Evolutionary conservation across 2,797 vertebrate species (phyloP).

Genomic region (Spinus pinus): DNA sequence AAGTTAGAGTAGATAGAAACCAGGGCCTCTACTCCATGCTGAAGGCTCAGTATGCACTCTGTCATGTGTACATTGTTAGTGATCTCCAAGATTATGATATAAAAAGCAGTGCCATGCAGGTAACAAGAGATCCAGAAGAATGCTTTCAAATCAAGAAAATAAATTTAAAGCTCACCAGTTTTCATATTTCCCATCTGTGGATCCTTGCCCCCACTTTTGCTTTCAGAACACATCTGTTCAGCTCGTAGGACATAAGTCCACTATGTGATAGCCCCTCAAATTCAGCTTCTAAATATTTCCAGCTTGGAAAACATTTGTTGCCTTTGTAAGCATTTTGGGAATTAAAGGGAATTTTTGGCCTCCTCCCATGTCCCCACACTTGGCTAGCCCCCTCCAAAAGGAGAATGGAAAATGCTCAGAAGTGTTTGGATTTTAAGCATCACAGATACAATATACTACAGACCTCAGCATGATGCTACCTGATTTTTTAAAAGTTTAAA

Average conservation of each 20-base stretch:
- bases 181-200: background rate
- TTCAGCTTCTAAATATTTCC: background rate
- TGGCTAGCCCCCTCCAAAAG: background rate
- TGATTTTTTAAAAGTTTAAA: background rate
- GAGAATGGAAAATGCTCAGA: background rate
- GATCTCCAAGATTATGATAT: background rate
- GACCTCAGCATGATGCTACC: background rate
- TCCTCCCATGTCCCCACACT: background rate
- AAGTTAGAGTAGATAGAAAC: background rate
- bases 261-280: background rate
- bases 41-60: background rate
- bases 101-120: background rate
- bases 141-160: background rate
- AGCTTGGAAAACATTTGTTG: background rate
- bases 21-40: background rate
- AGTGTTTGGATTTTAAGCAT: background rate
- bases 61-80: rapidly evolving
- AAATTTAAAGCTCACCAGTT: background rate
- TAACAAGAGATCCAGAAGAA: background rate
- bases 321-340: background rate
- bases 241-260: rapidly evolving
- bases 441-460: background rate
- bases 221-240: background rate
- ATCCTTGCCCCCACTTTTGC: background rate
- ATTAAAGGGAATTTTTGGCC: background rate